Evolutionary conservation across 2,113 vertebrate species (phyloP).

Genomic region (Lepidothrix coronata): DNA sequence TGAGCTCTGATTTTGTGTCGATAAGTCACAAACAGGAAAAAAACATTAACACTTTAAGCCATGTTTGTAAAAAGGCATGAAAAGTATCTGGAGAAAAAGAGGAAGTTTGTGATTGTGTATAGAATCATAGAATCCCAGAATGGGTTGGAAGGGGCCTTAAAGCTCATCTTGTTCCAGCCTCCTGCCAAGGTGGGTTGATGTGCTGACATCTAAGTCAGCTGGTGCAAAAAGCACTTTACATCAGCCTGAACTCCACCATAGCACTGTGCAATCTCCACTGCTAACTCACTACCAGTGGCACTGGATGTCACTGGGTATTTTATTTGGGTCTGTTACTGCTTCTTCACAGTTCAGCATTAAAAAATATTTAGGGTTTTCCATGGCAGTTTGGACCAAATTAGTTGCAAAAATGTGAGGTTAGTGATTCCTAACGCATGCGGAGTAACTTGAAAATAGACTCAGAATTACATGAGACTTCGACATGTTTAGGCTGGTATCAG

Average conservation of each 20-base stretch:
- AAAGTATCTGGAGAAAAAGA: neutral
- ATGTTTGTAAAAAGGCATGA: neutral
- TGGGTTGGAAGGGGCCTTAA: neutral
- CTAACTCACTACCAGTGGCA: neutral
- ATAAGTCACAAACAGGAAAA: neutral
- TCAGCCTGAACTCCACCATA: neutral
- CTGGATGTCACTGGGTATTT: neutral
- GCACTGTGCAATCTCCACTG: neutral
- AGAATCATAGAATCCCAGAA: neutral
- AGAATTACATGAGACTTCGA: neutral
- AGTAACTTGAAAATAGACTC: neutral
- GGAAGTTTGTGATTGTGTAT: neutral
- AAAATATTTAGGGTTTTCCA: neutral
- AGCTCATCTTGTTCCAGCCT: neutral
- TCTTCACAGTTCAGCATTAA: neutral
- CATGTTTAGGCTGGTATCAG: neutral
- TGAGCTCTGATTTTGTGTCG: neutral
- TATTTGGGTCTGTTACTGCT: neutral
- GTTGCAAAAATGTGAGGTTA: neutral
- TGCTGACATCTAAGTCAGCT: neutral
- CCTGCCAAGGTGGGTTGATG: neutral
- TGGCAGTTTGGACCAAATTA: neutral
- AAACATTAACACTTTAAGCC: neutral
- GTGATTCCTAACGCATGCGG: neutral
- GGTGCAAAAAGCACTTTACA: neutral